phyloP scores from a whole-genome alignment of 2,888 invertebrate species.

The Apamea crenata region DNA sequence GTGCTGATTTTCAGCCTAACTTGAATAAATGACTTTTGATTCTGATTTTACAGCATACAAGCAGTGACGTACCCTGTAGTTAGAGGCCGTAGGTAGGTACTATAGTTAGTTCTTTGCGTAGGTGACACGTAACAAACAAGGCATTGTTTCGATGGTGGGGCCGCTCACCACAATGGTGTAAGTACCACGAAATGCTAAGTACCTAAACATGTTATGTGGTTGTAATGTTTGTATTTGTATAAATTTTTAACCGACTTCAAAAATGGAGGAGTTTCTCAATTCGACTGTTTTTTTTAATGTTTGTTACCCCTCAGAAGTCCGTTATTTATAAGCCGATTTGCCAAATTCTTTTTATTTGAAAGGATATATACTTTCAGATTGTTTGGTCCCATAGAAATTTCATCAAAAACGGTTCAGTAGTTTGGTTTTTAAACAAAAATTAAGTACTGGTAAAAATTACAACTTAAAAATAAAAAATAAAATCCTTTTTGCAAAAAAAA shows the following conservation, averaged over 20 bases:
- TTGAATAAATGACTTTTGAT: background rate
- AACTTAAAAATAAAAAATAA: too few relatives aligned
- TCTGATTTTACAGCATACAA: background rate
- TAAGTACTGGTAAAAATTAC: too few relatives aligned
- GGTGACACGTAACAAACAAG: slow-evolving; percentile 44
- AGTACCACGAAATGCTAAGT: slow-evolving; percentile 49
- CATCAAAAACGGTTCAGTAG: too few relatives aligned
- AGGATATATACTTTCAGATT: too few relatives aligned
- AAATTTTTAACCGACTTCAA: background rate
- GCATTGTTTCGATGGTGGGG: slow-evolving; percentile 43
- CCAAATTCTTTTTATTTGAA: too few relatives aligned
- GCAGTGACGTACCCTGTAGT: background rate
- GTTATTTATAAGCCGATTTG: too few relatives aligned
- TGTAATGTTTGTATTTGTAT: slow-evolving; percentile 7
- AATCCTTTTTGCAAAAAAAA: too few relatives aligned
- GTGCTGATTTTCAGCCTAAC: background rate
- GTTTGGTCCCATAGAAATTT: too few relatives aligned
- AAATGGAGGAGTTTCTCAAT: too few relatives aligned
- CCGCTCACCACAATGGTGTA: slow-evolving; percentile 42
- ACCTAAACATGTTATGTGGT: slow-evolving; percentile 45
- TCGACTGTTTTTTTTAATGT: too few relatives aligned
- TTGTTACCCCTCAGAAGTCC: too few relatives aligned
- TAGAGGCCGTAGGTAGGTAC: background rate
- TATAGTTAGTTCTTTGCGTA: slow-evolving; percentile 18
- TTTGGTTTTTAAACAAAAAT: too few relatives aligned